A percentile compares a stretch with the other conserved stretches of the same genome.
Conservation (phyloP, 2,888 invertebrate genomes). For the Drosophila kuntzei region DNA sequence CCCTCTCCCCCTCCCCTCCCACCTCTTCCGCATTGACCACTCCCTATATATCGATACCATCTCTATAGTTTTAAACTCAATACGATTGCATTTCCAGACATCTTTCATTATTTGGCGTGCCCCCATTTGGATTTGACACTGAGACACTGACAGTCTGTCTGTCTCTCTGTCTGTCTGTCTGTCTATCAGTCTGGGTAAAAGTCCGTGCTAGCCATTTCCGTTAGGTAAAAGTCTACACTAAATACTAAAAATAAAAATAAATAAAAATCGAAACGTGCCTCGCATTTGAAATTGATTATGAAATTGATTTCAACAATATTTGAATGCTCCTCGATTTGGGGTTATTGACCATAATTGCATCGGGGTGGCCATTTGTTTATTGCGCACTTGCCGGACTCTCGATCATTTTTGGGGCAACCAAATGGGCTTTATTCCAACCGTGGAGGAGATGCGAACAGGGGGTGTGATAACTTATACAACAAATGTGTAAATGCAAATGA, state of each 20-base stretch:
- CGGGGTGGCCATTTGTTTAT: slow-evolving; percentile 39
- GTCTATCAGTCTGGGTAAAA: slow-evolving; percentile 38
- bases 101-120: slow-evolving; percentile 12
- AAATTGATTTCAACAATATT: slow-evolving; percentile 45
- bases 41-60: background rate
- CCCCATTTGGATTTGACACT: slow-evolving; percentile 59
- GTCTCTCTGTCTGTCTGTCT: background rate
- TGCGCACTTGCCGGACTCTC: slow-evolving; percentile 38
- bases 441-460: slow-evolving; percentile 1
- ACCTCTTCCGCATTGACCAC: background rate
- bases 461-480: slow-evolving; percentile 38
- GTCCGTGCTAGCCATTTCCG: slow-evolving; percentile 54
- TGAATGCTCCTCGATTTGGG: slow-evolving; percentile 67
- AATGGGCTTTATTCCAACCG: slow-evolving; percentile 10
- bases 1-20: background rate
- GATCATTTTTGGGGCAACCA: slow-evolving; percentile 24
- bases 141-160: slow-evolving; percentile 14
- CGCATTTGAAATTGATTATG: slow-evolving; percentile 62
- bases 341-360: slow-evolving; percentile 78
- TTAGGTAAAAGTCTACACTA: slow-evolving; percentile 62
- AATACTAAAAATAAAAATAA: background rate
- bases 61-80: background rate
- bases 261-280: slow-evolving; percentile 45
- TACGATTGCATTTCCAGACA: slow-evolving; percentile 35
- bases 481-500: slow-evolving; percentile 30